Evolutionary conservation across 2,797 vertebrate genomes (phyloP), one percentile per base, ranked within the genome.

Genomic region (Echiichthys vipera): DNA sequence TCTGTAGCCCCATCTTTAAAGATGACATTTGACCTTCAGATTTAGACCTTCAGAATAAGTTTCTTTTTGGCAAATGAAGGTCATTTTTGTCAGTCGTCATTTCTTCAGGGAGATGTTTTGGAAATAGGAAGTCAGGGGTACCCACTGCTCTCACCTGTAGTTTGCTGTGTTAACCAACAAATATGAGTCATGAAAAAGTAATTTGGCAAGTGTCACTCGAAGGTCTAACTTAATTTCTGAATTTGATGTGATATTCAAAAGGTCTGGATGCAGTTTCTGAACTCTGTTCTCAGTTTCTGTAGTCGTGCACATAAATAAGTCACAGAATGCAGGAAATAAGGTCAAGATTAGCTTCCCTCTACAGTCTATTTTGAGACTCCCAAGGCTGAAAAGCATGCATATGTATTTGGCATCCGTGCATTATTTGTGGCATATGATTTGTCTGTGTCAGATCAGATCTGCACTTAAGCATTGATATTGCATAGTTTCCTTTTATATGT

Each of bases 241-340:
- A 32, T 45, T 32, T 46, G 1, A n/a, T n/a, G 14, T 42, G 7
- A 3, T 25, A 13, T 29, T 77, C 25, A 27, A 9, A 1, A 58
- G 50, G 20, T 42, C n/a, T 27, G 36, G n/a, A 39, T 11, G 15
- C 27, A 37, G 11, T 49, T n/a, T 43, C 6, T n/a, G 13, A 39
- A 24, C 15, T 47, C 15, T 42, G 2, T 56, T 5, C 15, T 47
- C 15, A 36, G 2, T 56, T 5, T 17, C 3, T 45, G 11, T 74
- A 11, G 18, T 30, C 59, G 5, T 47, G 15, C 20, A 20, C 6
- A 55, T 32, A 34, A 63, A 46, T 13, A 43, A 47, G 4, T 63
- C 25, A 42, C 8, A 64, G 17, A 53, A 62, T 54, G 57, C 46
- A 63, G 53, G 73, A 78, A 78, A 74, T 32, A 40, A 58, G 32